Conservation (phyloP, 2,888 invertebrate species). For the Hydrotaea cyrtoneurina region DNA sequence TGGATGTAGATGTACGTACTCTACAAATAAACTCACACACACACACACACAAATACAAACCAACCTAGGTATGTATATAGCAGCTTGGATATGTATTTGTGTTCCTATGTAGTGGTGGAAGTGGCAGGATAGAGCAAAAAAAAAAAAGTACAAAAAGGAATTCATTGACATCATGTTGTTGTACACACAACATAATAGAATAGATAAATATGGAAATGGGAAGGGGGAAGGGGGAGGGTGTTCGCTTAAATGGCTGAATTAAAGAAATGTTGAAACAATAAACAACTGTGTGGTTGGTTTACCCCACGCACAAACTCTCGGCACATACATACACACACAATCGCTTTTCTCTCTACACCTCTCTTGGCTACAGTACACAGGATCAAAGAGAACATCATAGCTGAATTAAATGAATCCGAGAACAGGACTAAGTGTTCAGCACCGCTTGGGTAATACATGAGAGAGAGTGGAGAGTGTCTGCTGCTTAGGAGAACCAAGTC, state of each 20-base stretch:
- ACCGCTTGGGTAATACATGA: not conserved
- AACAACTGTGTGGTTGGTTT: conserved; percentile 17
- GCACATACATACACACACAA: not conserved
- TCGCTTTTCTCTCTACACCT: not conserved
- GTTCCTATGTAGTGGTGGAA: conserved; percentile 33
- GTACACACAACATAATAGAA: conserved; percentile 48
- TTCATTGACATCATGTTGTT: conserved; percentile 58
- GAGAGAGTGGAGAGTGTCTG: conserved; percentile 3
- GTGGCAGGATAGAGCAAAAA: conserved; percentile 2
- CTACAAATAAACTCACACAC: not conserved
- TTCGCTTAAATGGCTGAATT: conserved; percentile 54
- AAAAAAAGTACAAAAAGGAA: conserved; percentile 31
- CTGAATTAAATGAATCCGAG: conserved; percentile 6
- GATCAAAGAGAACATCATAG: not conserved
- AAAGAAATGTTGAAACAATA: conserved; percentile 38
- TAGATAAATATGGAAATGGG: conserved; percentile 41
- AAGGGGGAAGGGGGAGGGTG: not conserved
- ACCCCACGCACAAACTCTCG: not conserved
- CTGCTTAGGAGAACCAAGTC: not conserved
- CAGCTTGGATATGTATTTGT: conserved; percentile 17
- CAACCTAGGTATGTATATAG: conserved; percentile 7
- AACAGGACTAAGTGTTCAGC: not conserved
- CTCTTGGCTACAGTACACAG: conserved; percentile 1
- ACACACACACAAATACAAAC: not conserved
- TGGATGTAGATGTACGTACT: conserved; percentile 19